Conservation (phyloP, 2,888 invertebrate species). For the Scaptodrosophila latifasciaeformis region DNA sequence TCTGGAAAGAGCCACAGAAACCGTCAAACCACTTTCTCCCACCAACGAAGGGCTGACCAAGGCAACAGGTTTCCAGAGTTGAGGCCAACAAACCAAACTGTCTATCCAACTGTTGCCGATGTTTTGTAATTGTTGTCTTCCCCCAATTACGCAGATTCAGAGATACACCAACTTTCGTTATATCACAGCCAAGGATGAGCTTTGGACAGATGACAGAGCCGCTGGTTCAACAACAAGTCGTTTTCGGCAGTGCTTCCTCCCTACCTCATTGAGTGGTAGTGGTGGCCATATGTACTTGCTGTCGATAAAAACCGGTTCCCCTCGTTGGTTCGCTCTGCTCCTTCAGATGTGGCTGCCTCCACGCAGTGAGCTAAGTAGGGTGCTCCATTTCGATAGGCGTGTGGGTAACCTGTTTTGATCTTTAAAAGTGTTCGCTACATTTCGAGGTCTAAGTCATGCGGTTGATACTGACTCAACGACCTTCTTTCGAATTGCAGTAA, state of each 20-base stretch:
- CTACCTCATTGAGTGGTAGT: slow-evolving; percentile 2
- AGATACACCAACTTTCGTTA: too few relatives aligned
- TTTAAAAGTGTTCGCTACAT: too few relatives aligned
- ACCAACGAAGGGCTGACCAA: slow-evolving; percentile 26
- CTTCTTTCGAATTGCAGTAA: too few relatives aligned
- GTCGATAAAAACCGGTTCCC: slow-evolving; percentile 46
- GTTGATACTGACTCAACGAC: too few relatives aligned
- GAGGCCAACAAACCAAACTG: too few relatives aligned
- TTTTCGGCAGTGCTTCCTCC: neutral
- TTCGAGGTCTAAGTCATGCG: too few relatives aligned
- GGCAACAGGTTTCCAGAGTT: slow-evolving; percentile 51
- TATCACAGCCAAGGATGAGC: slow-evolving; percentile 58
- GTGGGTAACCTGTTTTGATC: slow-evolving; percentile 54
- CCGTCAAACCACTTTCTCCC: slow-evolving; percentile 49
- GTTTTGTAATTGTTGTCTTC: slow-evolving; percentile 52
- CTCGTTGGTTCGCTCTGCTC: slow-evolving; percentile 34
- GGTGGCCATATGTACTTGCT: too few relatives aligned
- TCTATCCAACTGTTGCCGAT: slow-evolving; percentile 33
- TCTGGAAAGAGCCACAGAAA: slow-evolving; percentile 7
- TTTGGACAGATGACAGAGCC: neutral
- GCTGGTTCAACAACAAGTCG: neutral
- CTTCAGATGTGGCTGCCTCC: slow-evolving; percentile 52
- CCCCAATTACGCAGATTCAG: slow-evolving; percentile 61
- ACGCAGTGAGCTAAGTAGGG: slow-evolving; percentile 58
- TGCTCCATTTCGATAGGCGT: slow-evolving; percentile 61